Evolutionary conservation across 2,113 vertebrate species (phyloP).

Genomic region (Montifringilla adamsi): DNA sequence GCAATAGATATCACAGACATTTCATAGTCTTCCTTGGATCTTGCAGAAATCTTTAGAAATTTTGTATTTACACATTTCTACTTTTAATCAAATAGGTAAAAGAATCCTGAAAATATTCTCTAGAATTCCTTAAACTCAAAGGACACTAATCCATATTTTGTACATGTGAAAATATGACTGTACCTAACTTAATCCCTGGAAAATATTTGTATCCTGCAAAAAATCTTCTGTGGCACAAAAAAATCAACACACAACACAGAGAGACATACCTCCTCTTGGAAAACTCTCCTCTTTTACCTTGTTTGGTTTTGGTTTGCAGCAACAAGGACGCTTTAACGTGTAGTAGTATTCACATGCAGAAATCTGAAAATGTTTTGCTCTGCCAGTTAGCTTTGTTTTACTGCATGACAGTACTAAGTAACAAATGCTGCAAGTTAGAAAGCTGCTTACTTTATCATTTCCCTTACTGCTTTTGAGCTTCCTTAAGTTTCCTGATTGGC

Average conservation of each 20-base stretch:
- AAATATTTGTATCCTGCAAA: not conserved
- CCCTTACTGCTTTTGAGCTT: not conserved
- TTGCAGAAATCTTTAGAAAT: not conserved
- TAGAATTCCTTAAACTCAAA: not conserved
- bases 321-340: not conserved
- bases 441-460: not conserved
- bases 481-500: slow-evolving; percentile 4
- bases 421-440: not conserved
- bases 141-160: not conserved
- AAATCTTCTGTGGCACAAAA: not conserved
- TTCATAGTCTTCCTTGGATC: not conserved
- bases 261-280: slow-evolving; percentile 29
- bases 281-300: not conserved
- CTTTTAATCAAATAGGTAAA: not conserved
- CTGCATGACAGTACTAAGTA: not conserved
- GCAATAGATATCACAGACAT: not conserved
- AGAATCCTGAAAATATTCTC: not conserved
- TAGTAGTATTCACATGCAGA: not conserved
- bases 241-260: not conserved
- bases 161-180: not conserved
- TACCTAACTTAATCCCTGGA: not conserved
- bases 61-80: not conserved
- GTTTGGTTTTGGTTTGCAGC: not conserved
- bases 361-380: not conserved
- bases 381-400: not conserved